Percentiles rank a stretch among this genome's conserved stretches.
Evolutionary conservation across 2,797 vertebrate species (phyloP).

Genomic region (Discoglossus pictus): DNA sequence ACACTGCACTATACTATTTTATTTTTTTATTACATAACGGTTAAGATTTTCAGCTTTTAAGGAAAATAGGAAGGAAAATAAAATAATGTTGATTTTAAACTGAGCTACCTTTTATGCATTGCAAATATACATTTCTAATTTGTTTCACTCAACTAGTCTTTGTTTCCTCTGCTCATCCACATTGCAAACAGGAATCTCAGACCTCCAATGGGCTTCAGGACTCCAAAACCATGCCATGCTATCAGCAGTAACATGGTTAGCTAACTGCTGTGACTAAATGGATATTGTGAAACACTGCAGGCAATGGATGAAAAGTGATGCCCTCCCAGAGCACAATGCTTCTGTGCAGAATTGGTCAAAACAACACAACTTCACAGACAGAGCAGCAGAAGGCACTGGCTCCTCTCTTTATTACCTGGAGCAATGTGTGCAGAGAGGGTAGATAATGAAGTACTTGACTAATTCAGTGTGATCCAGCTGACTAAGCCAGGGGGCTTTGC

Average conservation of each 20-base stretch:
- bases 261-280: slow-evolving; percentile 73
- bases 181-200: slow-evolving; percentile 74
- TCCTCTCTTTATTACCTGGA: slow-evolving; percentile 84
- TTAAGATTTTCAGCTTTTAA: too few relatives aligned
- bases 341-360: slow-evolving; percentile 70
- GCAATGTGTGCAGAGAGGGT: slow-evolving; percentile 82
- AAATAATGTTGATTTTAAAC: too few relatives aligned
- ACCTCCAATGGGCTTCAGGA: slow-evolving; percentile 69
- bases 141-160: slow-evolving; percentile 64
- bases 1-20: too few relatives aligned
- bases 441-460: slow-evolving; percentile 89
- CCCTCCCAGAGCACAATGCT: slow-evolving; percentile 67
- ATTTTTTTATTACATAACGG: too few relatives aligned
- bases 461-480: slow-evolving; percentile 93
- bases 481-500: slow-evolving; percentile 87
- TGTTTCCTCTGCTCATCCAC: slow-evolving; percentile 71
- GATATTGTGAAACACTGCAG: slow-evolving; percentile 68
- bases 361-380: slow-evolving; percentile 82
- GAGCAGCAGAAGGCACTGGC: slow-evolving; percentile 80
- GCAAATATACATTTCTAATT: too few relatives aligned
- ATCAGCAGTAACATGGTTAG: slow-evolving; percentile 76
- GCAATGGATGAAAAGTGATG: slow-evolving; percentile 74
- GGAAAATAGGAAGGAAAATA: too few relatives aligned
- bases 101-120: too few relatives aligned
- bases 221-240: slow-evolving; percentile 60